These are phyloP conservation scores for Pachycephala philippinensis DNA, from an alignment of 2,113 vertebrate genomes.

Conservation along the genomic window DNA sequence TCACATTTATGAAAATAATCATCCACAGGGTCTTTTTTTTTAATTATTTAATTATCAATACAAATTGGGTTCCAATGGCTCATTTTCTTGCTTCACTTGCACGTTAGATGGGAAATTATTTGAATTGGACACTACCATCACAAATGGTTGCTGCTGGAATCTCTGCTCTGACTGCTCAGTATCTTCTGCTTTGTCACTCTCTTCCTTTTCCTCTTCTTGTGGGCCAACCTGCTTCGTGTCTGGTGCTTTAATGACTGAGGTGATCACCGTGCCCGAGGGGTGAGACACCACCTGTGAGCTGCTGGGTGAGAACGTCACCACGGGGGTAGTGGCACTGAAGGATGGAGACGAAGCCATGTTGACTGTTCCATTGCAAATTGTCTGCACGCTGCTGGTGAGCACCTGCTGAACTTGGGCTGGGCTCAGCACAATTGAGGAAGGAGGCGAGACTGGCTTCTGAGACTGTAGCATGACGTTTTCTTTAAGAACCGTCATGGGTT, in stretches of 20 bases:
- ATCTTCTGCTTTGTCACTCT: slow-evolving; percentile 42
- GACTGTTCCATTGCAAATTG: slow-evolving; percentile 74
- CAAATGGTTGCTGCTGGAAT: slow-evolving; percentile 73
- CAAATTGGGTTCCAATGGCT: slow-evolving; percentile 66
- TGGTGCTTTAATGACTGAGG: slow-evolving; percentile 82
- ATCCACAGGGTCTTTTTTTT: slow-evolving; percentile 44
- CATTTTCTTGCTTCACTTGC: slow-evolving; percentile 71
- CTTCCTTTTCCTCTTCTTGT: slow-evolving; percentile 37
- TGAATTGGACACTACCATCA: slow-evolving; percentile 77
- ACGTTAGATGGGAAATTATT: slow-evolving; percentile 67
- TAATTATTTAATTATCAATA: slow-evolving; percentile 34
- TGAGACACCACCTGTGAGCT: slow-evolving; percentile 76
- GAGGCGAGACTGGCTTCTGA: slow-evolving; percentile 68
- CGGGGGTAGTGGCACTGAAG: slow-evolving; percentile 60
- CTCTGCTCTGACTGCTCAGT: slow-evolving; percentile 52
- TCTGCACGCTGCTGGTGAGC: slow-evolving; percentile 70
- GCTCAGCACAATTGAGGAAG: slow-evolving; percentile 71
- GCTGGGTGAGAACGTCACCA: slow-evolving; percentile 77
- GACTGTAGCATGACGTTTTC: slow-evolving; percentile 78
- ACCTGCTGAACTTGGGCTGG: slow-evolving; percentile 75
- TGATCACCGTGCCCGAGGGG: slow-evolving; percentile 76
- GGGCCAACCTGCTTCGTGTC: slow-evolving; percentile 67
- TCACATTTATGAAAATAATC: slow-evolving; percentile 67
- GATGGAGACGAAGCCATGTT: slow-evolving; percentile 66
- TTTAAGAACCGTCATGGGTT: slow-evolving; percentile 81